Evolutionary conservation across 2,797 vertebrate species (phyloP).

Genomic region (Tenualosa ilisha): DNA sequence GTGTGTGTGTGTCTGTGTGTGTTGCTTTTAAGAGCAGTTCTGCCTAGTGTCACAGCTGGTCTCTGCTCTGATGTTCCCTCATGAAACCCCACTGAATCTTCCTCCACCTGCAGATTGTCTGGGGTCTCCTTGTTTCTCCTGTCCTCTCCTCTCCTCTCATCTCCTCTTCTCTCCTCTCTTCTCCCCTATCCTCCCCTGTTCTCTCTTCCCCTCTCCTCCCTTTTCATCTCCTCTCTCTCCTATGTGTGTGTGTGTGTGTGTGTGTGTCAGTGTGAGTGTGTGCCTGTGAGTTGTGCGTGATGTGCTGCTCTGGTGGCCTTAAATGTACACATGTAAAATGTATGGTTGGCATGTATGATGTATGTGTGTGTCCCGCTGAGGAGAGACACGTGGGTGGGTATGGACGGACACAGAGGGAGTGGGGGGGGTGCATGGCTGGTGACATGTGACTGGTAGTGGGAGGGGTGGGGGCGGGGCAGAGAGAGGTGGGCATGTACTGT

Average conservation of each 20-base stretch:
- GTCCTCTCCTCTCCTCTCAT: too few species aligned
- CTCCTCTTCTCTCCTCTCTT: neutral
- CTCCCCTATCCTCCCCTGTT: neutral
- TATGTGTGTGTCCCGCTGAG: too few species aligned
- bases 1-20: neutral
- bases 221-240: too few species aligned
- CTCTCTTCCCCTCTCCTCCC: neutral
- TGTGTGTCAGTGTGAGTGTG: neutral
- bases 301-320: neutral
- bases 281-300: neutral
- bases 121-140: neutral
- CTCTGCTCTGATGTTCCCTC: neutral
- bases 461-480: too few species aligned
- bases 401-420: too few species aligned
- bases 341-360: too few species aligned
- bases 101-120: neutral
- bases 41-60: neutral
- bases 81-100: neutral
- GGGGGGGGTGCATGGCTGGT: too few species aligned
- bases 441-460: too few species aligned
- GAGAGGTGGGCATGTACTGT: too few species aligned
- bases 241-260: too few species aligned
- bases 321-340: too few species aligned
- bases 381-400: too few species aligned
- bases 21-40: neutral